Percentiles rank a stretch among this genome's conserved stretches.
These are phyloP conservation scores for Drosophila lacteicornis DNA, from an alignment of 1,140 invertebrate species.

Conservation along the genomic window DNA sequence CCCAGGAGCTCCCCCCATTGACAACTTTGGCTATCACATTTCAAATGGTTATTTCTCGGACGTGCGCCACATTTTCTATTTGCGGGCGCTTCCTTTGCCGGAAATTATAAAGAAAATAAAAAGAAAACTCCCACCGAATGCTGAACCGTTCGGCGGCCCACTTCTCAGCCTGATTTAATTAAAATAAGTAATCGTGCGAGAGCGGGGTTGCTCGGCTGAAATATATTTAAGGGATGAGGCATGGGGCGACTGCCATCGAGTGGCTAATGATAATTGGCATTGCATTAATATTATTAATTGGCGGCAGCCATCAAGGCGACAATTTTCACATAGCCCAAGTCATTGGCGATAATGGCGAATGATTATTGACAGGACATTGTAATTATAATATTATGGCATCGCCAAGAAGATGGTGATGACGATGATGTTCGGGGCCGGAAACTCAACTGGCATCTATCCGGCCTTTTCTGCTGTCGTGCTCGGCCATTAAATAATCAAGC, in stretches of 20 bases:
- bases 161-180: conserved; percentile 63
- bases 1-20: neutral
- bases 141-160: conserved; percentile 25
- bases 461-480: conserved; percentile 7
- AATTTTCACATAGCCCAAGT: conserved; percentile 51
- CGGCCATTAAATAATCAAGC: conserved; percentile 83
- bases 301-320: conserved; percentile 32
- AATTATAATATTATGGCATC: conserved; percentile 58
- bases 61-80: conserved; percentile 57
- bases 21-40: conserved; percentile 62
- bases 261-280: conserved; percentile 80
- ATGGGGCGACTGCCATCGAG: conserved; percentile 28
- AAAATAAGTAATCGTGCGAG: conserved; percentile 73
- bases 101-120: conserved; percentile 67
- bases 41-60: conserved; percentile 57
- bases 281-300: conserved; percentile 81
- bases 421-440: neutral
- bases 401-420: conserved; percentile 1
- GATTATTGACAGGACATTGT: conserved; percentile 54
- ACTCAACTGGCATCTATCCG: conserved; percentile 20
- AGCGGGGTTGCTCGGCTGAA: neutral
- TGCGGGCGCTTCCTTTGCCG: conserved; percentile 67
- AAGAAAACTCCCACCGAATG: conserved; percentile 44
- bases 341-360: conserved; percentile 56
- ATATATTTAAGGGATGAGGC: conserved; percentile 14